Percentiles rank a stretch among this genome's conserved stretches.
phyloP scores from a whole-genome alignment of 1,140 invertebrate species.

The Hypsibius dujardini region DNA sequence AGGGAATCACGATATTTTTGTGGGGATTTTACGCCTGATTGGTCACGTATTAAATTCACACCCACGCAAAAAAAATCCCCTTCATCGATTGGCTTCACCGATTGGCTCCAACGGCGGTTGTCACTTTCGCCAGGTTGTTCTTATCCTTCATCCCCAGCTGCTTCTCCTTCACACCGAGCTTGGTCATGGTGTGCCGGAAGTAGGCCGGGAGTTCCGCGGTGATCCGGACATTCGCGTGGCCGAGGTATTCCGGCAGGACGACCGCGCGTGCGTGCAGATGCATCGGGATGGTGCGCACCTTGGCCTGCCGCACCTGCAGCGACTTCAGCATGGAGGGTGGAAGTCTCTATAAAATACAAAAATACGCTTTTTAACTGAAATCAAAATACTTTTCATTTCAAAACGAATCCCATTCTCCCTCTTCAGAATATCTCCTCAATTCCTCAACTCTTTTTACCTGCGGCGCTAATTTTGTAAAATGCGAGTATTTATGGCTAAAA shows the following conservation, averaged over 20 bases:
- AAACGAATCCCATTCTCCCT: neutral
- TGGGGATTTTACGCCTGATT: conserved; percentile 11
- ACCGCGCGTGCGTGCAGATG: conserved; percentile 37
- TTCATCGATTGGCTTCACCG: too few species aligned
- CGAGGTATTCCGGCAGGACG: conserved; percentile 30
- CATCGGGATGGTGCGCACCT: conserved; percentile 38
- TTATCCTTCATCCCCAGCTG: neutral
- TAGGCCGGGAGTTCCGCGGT: conserved; percentile 27
- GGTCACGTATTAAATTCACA: neutral
- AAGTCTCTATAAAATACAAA: conserved; percentile 32
- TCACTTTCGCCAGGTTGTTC: too few species aligned
- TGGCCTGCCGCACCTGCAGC: conserved; percentile 37
- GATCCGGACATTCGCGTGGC: conserved; percentile 31
- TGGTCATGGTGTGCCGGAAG: neutral
- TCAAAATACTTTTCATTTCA: conserved; percentile 9
- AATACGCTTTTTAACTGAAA: conserved; percentile 18
- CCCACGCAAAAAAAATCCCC: neutral
- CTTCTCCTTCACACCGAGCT: neutral
- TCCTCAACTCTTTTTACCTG: conserved; percentile 31
- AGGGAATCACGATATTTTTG: neutral
- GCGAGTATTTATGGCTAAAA: conserved; percentile 40
- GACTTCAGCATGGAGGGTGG: conserved; percentile 31
- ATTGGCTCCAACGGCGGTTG: too few species aligned
- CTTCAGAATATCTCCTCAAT: conserved; percentile 15
- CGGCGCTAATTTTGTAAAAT: conserved; percentile 36